Percentiles rank a stretch among this genome's conserved stretches.
Conservation (phyloP, 2,888 invertebrate genomes). For the Lepidocyrtinus sp. region DNA sequence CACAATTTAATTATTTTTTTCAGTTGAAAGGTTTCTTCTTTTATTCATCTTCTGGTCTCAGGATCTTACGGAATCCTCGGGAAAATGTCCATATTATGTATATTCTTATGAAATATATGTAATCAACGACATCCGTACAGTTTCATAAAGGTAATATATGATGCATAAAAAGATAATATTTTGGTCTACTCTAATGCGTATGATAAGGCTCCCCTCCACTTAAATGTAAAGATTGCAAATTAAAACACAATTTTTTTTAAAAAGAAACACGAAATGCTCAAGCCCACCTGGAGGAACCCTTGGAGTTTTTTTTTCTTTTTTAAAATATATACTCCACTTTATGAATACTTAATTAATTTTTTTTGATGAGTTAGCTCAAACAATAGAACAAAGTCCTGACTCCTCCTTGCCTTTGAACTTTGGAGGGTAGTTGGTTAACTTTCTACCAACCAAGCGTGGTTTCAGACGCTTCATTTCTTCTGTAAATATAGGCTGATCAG, state of each 20-base stretch:
- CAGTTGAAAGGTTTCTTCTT: conserved; percentile 29
- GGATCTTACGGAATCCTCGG: conserved; percentile 31
- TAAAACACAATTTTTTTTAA: neutral
- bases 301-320: neutral
- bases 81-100: conserved; percentile 21
- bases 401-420: conserved; percentile 84
- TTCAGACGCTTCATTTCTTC: conserved; percentile 72
- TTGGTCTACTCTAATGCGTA: neutral
- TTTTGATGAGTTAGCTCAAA: conserved; percentile 44
- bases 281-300: neutral
- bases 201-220: too few relatives aligned
- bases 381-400: conserved; percentile 87
- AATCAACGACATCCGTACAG: too few relatives aligned
- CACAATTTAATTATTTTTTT: neutral
- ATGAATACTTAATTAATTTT: conserved; percentile 31
- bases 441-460: conserved; percentile 78
- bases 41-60: conserved; percentile 47
- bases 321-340: neutral
- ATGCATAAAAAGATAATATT: neutral
- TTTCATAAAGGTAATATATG: neutral
- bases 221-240: neutral
- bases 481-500: conserved; percentile 70
- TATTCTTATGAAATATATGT: conserved; percentile 13
- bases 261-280: neutral
- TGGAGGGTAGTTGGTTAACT: conserved; percentile 81